phyloP scores from a whole-genome alignment of 1,140 invertebrate species.

The Leptinotarsa undecemlineata region DNA sequence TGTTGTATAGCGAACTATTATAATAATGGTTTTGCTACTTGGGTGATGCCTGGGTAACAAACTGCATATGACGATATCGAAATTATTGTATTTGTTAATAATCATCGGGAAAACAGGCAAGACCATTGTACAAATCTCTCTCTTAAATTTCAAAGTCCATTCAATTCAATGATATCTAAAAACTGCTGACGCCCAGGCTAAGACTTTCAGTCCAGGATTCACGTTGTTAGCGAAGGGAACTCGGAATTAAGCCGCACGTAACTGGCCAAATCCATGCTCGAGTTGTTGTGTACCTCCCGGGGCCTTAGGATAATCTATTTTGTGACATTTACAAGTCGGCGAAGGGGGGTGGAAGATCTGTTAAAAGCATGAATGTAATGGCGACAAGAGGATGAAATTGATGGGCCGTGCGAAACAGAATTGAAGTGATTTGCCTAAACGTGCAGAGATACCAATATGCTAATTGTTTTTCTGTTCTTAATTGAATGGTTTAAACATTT shows the following conservation, averaged over 20 bases:
- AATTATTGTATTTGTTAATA: no score
- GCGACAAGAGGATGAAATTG: background rate
- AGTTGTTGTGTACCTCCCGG: constrained; percentile 14
- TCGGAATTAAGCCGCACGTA: constrained; percentile 23
- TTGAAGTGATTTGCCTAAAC: background rate
- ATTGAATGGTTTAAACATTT: no score
- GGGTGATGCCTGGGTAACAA: no score
- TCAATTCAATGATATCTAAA: no score
- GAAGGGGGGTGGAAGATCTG: constrained; percentile 4
- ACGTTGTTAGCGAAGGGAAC: background rate
- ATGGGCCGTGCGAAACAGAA: background rate
- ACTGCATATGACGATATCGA: no score
- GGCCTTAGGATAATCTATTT: constrained; percentile 18
- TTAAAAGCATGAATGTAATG: constrained; percentile 14
- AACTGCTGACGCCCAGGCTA: background rate
- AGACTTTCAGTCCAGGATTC: background rate
- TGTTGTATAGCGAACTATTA: no score
- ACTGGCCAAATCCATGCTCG: constrained; percentile 22
- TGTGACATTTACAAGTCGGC: constrained; percentile 22
- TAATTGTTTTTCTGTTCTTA: no score
- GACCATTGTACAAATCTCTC: no score
- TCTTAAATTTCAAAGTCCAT: no score
- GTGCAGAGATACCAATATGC: background rate
- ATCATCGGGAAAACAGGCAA: no score
- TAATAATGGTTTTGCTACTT: no score